A percentile compares a stretch with the other conserved stretches of the same genome.
These are phyloP conservation scores for Betta splendens DNA, from an alignment of 2,797 vertebrate genomes.

Conservation along the genomic window DNA sequence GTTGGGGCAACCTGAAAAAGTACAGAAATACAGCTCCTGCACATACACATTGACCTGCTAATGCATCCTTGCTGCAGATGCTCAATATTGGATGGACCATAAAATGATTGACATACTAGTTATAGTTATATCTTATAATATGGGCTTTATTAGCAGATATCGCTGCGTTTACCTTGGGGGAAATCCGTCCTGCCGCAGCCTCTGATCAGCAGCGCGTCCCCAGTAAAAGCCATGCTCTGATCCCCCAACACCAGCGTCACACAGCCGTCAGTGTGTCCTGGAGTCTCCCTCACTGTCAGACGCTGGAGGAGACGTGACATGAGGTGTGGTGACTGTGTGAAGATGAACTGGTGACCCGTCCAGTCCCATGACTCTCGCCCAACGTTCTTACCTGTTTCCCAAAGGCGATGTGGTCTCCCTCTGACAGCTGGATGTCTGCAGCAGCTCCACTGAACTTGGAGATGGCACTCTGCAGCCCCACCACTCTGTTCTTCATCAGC, in stretches of 20 bases:
- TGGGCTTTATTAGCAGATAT: too few species aligned
- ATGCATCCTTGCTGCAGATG: too few species aligned
- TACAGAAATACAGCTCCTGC: too few species aligned
- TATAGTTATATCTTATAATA: too few species aligned
- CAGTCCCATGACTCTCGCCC: too few species aligned
- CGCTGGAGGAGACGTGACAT: conserved; percentile 62
- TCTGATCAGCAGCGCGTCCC: conserved; percentile 88
- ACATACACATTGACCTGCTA: too few species aligned
- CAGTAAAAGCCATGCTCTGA: conserved; percentile 88
- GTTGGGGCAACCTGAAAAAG: conserved; percentile 77
- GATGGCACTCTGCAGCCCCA: conserved; percentile 85
- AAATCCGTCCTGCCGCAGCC: conserved; percentile 93
- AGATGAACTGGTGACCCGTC: neutral
- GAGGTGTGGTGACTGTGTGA: too few species aligned
- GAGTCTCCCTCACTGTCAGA: conserved; percentile 84
- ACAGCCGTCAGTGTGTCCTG: conserved; percentile 92
- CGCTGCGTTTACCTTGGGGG: conserved; percentile 94
- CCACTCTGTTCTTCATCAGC: conserved; percentile 81
- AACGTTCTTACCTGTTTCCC: conserved; percentile 82
- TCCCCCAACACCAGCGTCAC: conserved; percentile 83
- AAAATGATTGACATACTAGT: too few species aligned
- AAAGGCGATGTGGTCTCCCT: conserved; percentile 84
- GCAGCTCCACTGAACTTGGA: conserved; percentile 85
- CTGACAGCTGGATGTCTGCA: conserved; percentile 83
- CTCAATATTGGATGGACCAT: too few species aligned